Evolutionary conservation across 2,113 vertebrate genomes (phyloP).

Genomic region (Xiphophorus couchianus): DNA sequence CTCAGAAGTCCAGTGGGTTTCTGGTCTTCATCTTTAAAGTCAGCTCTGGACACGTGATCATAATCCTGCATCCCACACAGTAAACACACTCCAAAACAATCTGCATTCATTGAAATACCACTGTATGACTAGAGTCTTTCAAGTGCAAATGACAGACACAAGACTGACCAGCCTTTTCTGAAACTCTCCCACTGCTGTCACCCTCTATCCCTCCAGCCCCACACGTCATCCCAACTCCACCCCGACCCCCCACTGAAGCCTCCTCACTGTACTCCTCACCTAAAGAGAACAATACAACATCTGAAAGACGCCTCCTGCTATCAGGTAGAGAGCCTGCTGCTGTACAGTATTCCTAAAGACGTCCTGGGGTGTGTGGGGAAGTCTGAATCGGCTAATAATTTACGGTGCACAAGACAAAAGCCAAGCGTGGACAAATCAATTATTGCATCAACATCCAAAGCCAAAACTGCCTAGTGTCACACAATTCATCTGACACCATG

Average conservation of each 20-base stretch:
- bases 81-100: background rate
- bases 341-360: conserved; percentile 22
- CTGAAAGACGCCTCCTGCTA: conserved; percentile 73
- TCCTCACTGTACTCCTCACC: conserved; percentile 52
- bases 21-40: conserved; percentile 15
- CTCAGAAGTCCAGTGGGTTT: background rate
- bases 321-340: conserved; percentile 70
- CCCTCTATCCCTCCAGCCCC: too few relatives aligned
- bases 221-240: too few relatives aligned
- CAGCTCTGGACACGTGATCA: conserved; percentile 28
- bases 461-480: conserved; percentile 34
- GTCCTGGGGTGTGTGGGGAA: conserved; percentile 8
- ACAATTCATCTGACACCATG: conserved; percentile 41
- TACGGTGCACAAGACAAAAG: conserved; percentile 33
- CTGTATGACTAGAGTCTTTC: conserved; percentile 46
- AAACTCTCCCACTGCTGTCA: conserved; percentile 1
- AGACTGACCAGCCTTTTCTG: conserved; percentile 63
- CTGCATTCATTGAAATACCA: background rate
- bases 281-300: conserved; percentile 74
- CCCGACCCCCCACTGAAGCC: conserved; percentile 25
- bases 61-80: conserved; percentile 3
- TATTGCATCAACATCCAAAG: conserved; percentile 29
- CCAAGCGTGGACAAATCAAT: conserved; percentile 11
- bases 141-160: conserved; percentile 80
- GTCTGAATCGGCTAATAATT: conserved; percentile 23